A percentile compares a stretch with the other conserved stretches of the same genome.
Conservation (phyloP, 2,797 vertebrate species). For the Erethizon dorsatum region DNA sequence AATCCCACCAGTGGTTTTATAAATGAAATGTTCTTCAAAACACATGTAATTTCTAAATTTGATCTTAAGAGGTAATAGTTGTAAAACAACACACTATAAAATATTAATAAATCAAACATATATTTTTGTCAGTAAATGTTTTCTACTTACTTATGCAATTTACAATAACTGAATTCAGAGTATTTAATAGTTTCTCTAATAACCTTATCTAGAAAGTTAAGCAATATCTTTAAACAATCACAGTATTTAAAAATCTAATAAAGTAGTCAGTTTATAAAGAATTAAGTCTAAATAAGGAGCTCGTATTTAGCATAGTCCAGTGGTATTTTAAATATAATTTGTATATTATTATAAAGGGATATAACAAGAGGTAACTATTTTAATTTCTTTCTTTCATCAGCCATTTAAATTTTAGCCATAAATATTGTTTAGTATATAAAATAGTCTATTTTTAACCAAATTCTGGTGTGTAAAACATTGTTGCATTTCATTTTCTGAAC, state of each 20-base stretch:
- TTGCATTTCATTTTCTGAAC: background rate
- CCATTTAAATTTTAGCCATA: background rate
- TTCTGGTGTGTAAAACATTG: background rate
- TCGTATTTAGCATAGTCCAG: background rate
- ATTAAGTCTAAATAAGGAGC: background rate
- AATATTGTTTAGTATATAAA: background rate
- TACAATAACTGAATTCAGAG: background rate
- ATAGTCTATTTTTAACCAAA: background rate
- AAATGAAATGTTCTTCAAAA: conserved; percentile 1
- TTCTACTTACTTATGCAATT: background rate
- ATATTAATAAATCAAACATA: background rate
- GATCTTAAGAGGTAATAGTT: background rate
- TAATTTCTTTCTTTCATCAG: background rate
- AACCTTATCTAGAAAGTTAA: conserved; percentile 5
- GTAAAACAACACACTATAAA: background rate
- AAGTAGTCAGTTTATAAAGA: background rate
- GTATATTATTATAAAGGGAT: background rate
- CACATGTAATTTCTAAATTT: background rate
- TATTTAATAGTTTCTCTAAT: background rate
- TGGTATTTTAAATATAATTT: conserved; percentile 2
- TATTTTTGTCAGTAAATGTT: background rate
- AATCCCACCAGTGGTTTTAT: background rate
- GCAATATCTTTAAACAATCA: background rate
- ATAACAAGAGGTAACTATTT: background rate
- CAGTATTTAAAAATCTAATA: background rate